Evolutionary conservation across 1,140 invertebrate genomes (phyloP), one percentile per base, ranked within the genome.

Genomic region (Zaprionus inermis): DNA sequence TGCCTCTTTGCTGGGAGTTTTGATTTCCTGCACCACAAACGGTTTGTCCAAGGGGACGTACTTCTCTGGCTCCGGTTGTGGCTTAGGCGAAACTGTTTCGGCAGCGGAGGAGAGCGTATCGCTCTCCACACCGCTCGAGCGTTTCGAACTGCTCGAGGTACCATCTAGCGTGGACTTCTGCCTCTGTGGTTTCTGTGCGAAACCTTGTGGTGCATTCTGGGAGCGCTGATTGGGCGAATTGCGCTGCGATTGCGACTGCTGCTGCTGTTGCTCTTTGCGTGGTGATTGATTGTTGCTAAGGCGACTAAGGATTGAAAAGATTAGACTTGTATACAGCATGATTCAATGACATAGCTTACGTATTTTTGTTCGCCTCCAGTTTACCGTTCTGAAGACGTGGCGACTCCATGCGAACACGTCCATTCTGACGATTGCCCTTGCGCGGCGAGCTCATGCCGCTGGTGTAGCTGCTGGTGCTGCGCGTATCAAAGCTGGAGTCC

Each of bases 31-130:
- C 24, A 90, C 73, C 11, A 30, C 11, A 92, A 93, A 94, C 16
- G 91, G 75, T 20, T 91, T 78, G 54, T 93, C 73, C 4, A 91
- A 36, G 1, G 91, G 18, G 5, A 92, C 84, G 79, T 93, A 94
- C 60, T 93, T 91, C 10, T 84, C 74, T 10, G 72, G 41, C 32
- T 64, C 30, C 6, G 68, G 61, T 30, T 64, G 55, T 0, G 52
- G 16, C 30, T 69, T 76, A 3, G 51, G 44, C 16, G 63, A 38
- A 7, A 57, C 60, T n/a, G 65, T 24, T 24, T 89, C 82, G 0
- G 55, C 57, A 2, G 55, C 55, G 4, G 67, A 59, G 5, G 72
- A 64, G 5, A 7, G 18, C 12, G 49, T 58, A 60, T 84, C 78
- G 34, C 78, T 79, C 22, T 77, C 81, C 0, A 79, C 49, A 16